Percentiles rank a stretch among this genome's conserved stretches.
These are phyloP conservation scores for Turdus rufiventris DNA, from an alignment of 2,113 vertebrate genomes.

Conservation along the genomic window DNA sequence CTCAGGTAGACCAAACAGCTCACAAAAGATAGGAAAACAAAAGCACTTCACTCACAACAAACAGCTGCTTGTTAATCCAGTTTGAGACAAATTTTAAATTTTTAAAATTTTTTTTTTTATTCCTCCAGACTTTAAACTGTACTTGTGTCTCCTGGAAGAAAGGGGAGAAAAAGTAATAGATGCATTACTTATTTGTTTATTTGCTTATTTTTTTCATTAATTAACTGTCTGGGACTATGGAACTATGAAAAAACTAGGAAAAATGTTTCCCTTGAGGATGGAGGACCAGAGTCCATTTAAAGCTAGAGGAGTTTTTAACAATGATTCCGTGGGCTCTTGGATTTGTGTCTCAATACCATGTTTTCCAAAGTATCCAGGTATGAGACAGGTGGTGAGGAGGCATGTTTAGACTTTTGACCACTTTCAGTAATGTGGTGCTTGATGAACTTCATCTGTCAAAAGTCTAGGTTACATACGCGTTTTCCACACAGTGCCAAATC, in stretches of 20 bases:
- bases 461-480: fast-evolving
- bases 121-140: neutral
- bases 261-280: neutral
- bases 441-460: neutral
- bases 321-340: neutral
- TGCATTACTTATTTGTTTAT: neutral
- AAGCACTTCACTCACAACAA: neutral
- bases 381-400: neutral
- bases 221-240: neutral
- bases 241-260: neutral
- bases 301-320: neutral
- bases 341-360: neutral
- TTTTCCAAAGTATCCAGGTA: neutral
- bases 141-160: neutral
- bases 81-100: neutral
- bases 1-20: neutral
- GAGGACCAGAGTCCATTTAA: neutral
- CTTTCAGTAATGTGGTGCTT: neutral
- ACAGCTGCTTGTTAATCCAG: neutral
- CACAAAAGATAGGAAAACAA: neutral
- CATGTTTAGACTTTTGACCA: neutral
- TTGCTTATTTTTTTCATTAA: neutral
- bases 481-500: neutral
- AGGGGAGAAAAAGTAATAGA: neutral
- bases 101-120: neutral